phyloP scores from a whole-genome alignment of 2,113 vertebrate genomes.

The Microtus richardsoni region DNA sequence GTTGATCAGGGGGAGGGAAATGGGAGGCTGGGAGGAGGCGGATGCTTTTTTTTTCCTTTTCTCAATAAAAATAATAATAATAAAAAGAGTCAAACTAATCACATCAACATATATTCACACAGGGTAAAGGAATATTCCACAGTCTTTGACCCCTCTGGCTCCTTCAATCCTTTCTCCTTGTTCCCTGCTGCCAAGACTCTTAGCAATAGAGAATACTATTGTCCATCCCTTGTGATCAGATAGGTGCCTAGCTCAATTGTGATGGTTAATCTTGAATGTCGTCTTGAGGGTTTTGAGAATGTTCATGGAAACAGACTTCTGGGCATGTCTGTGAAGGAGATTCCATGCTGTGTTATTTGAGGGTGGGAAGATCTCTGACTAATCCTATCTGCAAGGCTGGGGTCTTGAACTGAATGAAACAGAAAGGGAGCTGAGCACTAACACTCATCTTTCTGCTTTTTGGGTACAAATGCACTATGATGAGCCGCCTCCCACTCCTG shows the following conservation, averaged over 20 bases:
- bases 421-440: background rate
- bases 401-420: background rate
- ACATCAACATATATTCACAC: no score
- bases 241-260: background rate
- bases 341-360: background rate
- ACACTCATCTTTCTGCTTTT: background rate
- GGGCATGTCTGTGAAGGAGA: background rate
- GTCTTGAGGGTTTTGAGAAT: background rate
- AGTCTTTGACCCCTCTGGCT: background rate
- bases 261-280: background rate
- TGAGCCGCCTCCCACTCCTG: background rate
- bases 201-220: background rate
- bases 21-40: no score
- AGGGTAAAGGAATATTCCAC: no score
- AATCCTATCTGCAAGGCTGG: background rate
- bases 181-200: background rate
- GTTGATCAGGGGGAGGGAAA: no score
- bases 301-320: background rate
- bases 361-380: background rate
- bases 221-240: background rate
- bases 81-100: background rate
- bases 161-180: background rate
- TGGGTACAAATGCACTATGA: background rate
- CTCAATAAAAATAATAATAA: no score
- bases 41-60: no score